These are phyloP conservation scores for Eupithecia subfuscata DNA, from an alignment of 2,888 invertebrate genomes.

Conservation along the genomic window DNA sequence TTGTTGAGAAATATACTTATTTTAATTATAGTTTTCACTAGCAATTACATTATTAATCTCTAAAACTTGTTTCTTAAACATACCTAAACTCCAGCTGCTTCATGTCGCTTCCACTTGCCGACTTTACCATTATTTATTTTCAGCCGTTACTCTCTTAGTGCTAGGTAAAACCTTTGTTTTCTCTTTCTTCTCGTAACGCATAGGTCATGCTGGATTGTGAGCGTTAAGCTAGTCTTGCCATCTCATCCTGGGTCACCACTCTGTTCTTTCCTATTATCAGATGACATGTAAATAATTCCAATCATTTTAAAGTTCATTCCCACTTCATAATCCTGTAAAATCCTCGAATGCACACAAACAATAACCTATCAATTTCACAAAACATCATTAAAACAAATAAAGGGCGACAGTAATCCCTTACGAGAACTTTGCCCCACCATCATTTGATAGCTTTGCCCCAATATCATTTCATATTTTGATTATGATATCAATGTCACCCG, in stretches of 20 bases:
- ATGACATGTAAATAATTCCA: neutral
- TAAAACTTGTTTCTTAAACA: neutral
- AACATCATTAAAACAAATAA: constrained; percentile 72
- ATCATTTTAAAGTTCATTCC: neutral
- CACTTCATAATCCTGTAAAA: constrained; percentile 28
- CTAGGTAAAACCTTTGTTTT: neutral
- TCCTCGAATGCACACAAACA: constrained; percentile 43
- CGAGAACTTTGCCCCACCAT: constrained; percentile 68
- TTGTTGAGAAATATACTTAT: neutral
- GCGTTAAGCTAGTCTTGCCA: too few relatives aligned
- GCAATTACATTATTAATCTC: neutral
- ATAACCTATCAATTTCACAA: constrained; percentile 63
- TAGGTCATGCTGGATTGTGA: neutral
- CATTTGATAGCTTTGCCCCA: constrained; percentile 72
- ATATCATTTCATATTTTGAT: constrained; percentile 83
- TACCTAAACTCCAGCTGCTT: neutral
- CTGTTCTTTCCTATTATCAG: neutral
- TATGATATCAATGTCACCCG: constrained; percentile 81
- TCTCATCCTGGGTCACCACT: neutral
- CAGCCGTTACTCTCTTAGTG: neutral
- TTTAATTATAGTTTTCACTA: too few relatives aligned
- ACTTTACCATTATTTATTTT: neutral
- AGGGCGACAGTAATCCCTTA: constrained; percentile 61
- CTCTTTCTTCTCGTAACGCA: neutral
- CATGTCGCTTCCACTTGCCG: neutral